These are phyloP conservation scores for Fragum sueziense DNA, from an alignment of 2,888 invertebrate species.

Conservation along the genomic window DNA sequence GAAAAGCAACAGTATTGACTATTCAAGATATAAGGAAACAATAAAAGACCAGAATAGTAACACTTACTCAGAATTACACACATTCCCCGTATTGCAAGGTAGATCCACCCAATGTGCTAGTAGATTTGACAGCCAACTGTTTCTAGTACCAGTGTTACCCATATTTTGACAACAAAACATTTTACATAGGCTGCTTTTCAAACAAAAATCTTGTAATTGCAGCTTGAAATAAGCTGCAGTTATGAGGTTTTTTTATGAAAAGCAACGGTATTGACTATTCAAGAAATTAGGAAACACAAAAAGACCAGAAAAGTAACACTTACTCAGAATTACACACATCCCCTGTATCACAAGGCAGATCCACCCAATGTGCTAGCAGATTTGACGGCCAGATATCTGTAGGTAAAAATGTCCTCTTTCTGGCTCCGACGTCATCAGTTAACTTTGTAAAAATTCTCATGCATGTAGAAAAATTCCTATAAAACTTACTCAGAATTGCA, in stretches of 20 bases:
- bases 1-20: too few relatives aligned
- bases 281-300: not conserved
- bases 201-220: too few relatives aligned
- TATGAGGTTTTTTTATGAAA: too few relatives aligned
- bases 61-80: not conserved
- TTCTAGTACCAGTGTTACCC: too few relatives aligned
- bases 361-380: constrained; percentile 54
- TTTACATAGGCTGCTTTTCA: too few relatives aligned
- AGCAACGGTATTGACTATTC: too few relatives aligned
- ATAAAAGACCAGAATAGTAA: not conserved
- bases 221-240: too few relatives aligned
- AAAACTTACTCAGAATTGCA: not conserved
- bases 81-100: not conserved
- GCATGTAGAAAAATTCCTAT: constrained; percentile 68
- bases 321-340: not conserved
- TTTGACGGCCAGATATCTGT: constrained; percentile 59
- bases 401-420: constrained; percentile 61
- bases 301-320: not conserved
- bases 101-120: constrained; percentile 3
- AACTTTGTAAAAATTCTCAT: constrained; percentile 65
- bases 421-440: constrained; percentile 40
- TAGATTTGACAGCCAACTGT: not conserved
- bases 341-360: constrained; percentile 52
- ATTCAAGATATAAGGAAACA: not conserved
- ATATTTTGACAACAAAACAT: too few relatives aligned